A percentile compares a stretch with the other conserved stretches of the same genome.
These are phyloP conservation scores for Sinonovacula constricta DNA, from an alignment of 1,140 invertebrate species.

Conservation along the genomic window DNA sequence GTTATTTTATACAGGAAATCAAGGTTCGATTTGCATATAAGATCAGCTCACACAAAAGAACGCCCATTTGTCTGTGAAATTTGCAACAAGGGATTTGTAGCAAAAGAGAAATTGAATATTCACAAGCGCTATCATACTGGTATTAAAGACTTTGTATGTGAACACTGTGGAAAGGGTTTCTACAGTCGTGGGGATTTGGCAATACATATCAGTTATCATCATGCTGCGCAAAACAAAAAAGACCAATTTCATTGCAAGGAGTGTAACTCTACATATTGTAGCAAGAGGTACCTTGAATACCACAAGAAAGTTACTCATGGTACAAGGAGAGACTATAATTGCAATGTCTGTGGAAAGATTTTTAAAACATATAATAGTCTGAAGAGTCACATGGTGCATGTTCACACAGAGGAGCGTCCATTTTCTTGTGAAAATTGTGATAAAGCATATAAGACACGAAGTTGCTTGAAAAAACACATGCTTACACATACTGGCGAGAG, in stretches of 20 bases:
- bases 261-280: slow-evolving; percentile 11
- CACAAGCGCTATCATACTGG: slow-evolving; percentile 29
- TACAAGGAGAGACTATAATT: slow-evolving; percentile 16
- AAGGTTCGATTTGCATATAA: not conserved
- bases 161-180: slow-evolving; percentile 24
- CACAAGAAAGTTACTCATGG: slow-evolving; percentile 28
- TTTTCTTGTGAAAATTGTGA: slow-evolving; percentile 16
- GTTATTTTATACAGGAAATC: slow-evolving; percentile 24
- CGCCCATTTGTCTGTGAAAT: slow-evolving; percentile 14
- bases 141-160: slow-evolving; percentile 29
- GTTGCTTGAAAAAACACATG: slow-evolving; percentile 24
- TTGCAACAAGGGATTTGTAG: slow-evolving; percentile 19
- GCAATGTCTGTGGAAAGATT: slow-evolving; percentile 1
- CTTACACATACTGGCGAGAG: slow-evolving; percentile 1
- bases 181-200: slow-evolving; percentile 18
- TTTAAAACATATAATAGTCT: slow-evolving; percentile 11
- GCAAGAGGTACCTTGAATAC: slow-evolving; percentile 12
- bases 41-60: slow-evolving; percentile 18
- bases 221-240: not conserved
- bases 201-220: slow-evolving; percentile 8
- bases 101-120: slow-evolving; percentile 18
- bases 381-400: slow-evolving; percentile 9
- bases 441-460: slow-evolving; percentile 22
- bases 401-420: slow-evolving; percentile 3
- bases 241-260: not conserved